These are phyloP conservation scores for Cyprinodon tularosa DNA, from an alignment of 2,113 vertebrate species.

Conservation along the genomic window DNA sequence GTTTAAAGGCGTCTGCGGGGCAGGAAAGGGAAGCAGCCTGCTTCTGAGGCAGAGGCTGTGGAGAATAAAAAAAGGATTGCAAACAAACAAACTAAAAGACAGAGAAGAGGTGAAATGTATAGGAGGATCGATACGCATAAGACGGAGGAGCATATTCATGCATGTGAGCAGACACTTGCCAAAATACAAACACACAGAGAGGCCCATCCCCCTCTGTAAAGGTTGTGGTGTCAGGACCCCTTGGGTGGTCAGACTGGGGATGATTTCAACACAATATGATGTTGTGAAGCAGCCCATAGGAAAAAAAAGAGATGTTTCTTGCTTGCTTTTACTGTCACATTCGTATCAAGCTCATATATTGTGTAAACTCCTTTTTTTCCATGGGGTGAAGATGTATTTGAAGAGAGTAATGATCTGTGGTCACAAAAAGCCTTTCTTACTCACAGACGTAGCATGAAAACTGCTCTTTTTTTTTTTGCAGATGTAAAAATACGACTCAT, in stretches of 20 bases:
- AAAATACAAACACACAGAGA: slow-evolving; percentile 64
- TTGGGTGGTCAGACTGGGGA: slow-evolving; percentile 87
- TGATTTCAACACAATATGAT: slow-evolving; percentile 74
- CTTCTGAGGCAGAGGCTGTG: slow-evolving; percentile 33
- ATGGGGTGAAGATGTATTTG: not conserved
- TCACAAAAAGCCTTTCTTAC: slow-evolving; percentile 20
- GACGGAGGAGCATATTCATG: slow-evolving; percentile 70
- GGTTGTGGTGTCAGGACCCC: slow-evolving; percentile 77
- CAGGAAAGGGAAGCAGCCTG: slow-evolving; percentile 50
- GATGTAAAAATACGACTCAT: slow-evolving; percentile 47
- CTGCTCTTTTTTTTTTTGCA: slow-evolving; percentile 14
- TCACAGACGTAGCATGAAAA: slow-evolving; percentile 33
- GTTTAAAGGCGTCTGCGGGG: slow-evolving; percentile 48
- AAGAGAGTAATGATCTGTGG: slow-evolving; percentile 17
- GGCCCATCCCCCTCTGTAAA: slow-evolving; percentile 70
- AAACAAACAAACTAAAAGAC: slow-evolving; percentile 54
- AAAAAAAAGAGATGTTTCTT: slow-evolving; percentile 37
- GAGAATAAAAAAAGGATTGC: slow-evolving; percentile 56
- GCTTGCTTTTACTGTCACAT: slow-evolving; percentile 33
- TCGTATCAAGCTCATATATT: slow-evolving; percentile 5
- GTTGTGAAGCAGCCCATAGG: slow-evolving; percentile 56
- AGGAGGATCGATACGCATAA: slow-evolving; percentile 66
- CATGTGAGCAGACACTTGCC: slow-evolving; percentile 70
- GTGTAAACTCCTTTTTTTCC: not conserved
- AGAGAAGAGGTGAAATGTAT: slow-evolving; percentile 32